Percentiles rank a stretch among this genome's conserved stretches.
Evolutionary conservation across 2,888 invertebrate genomes (phyloP).

Genomic region (Thumatha senex): DNA sequence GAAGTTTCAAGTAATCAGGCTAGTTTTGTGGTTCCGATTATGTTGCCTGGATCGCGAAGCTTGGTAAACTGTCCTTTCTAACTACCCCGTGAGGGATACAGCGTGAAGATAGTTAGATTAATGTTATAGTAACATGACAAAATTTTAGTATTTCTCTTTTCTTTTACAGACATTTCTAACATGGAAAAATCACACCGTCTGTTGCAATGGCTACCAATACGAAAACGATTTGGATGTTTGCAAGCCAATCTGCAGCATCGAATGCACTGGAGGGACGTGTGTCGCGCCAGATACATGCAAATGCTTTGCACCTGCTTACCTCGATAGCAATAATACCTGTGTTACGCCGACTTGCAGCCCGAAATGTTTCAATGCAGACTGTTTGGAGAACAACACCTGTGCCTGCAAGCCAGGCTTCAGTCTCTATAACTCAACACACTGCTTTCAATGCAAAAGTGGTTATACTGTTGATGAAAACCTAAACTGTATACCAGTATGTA

Average conservation of each 20-base stretch:
- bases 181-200: slow-evolving; percentile 53
- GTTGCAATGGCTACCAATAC: slow-evolving; percentile 73
- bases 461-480: slow-evolving; percentile 40
- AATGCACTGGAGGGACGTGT: slow-evolving; percentile 73
- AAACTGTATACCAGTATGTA: slow-evolving; percentile 41
- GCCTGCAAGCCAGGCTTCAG: slow-evolving; percentile 50
- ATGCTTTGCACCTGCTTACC: slow-evolving; percentile 56
- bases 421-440: slow-evolving; percentile 55
- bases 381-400: slow-evolving; percentile 27
- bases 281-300: slow-evolving; percentile 61
- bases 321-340: slow-evolving; percentile 59
- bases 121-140: no score
- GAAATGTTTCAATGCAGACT: slow-evolving; percentile 60
- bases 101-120: no score
- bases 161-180: slow-evolving; percentile 53
- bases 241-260: slow-evolving; percentile 73
- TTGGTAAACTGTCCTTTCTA: no score
- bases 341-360: slow-evolving; percentile 53
- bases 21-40: no score
- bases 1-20: no score
- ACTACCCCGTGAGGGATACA: no score
- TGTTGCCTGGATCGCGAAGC: no score
- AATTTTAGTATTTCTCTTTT: background rate
- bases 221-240: slow-evolving; percentile 59
- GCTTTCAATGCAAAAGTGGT: slow-evolving; percentile 49